Conservation (phyloP, 2,888 invertebrate genomes). For the Calliphora vomitoria region DNA sequence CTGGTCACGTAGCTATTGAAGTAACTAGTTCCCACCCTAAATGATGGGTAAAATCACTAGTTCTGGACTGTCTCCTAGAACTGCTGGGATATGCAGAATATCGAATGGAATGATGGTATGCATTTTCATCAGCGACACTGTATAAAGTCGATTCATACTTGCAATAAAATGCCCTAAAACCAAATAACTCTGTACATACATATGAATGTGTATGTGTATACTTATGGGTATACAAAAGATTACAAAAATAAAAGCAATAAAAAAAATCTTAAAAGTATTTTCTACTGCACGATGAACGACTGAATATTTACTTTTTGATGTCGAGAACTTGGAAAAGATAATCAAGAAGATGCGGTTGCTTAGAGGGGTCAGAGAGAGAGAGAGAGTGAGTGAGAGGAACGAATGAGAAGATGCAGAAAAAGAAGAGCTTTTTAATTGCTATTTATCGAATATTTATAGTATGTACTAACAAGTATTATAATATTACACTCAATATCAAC, state of each 20-base stretch:
- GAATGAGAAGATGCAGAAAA: not conserved
- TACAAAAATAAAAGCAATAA: conserved; percentile 20
- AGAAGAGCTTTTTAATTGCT: conserved; percentile 55
- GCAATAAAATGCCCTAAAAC: conserved; percentile 63
- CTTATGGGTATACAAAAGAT: conserved; percentile 22
- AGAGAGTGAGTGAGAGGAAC: not conserved
- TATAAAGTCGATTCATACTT: conserved; percentile 17
- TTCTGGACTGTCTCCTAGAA: no score
- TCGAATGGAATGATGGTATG: not conserved
- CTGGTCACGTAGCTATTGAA: no score
- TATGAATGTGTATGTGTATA: not conserved
- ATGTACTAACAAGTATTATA: conserved; percentile 4
- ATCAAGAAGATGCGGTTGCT: conserved; percentile 19
- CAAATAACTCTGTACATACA: not conserved
- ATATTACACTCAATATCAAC: conserved; percentile 36
- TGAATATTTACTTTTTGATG: conserved; percentile 61
- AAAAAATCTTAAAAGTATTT: conserved; percentile 25
- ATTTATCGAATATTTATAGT: conserved; percentile 41
- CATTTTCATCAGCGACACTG: conserved; percentile 7
- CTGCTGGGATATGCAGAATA: no score
- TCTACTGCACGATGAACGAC: conserved; percentile 47
- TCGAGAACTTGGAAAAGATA: conserved; percentile 44
- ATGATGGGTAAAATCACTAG: no score
- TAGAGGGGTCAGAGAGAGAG: not conserved
- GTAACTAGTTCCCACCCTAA: no score